These are phyloP conservation scores for Bungarus multicinctus DNA, from an alignment of 2,113 vertebrate species.

Conservation along the genomic window DNA sequence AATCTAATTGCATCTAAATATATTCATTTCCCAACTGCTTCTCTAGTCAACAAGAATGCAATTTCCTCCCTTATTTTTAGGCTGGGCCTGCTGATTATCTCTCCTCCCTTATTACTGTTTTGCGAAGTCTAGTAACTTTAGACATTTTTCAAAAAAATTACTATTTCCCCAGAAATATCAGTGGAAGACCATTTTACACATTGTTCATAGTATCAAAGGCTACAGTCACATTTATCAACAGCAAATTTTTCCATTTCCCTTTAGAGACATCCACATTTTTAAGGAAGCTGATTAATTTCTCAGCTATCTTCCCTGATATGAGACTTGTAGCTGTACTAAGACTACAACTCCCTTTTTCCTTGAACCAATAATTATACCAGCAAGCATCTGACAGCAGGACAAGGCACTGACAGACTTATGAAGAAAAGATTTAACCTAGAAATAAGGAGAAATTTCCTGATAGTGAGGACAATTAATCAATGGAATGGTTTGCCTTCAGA, in stretches of 20 bases:
- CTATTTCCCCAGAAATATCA: neutral
- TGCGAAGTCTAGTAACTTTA: neutral
- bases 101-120: neutral
- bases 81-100: neutral
- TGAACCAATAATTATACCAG: neutral
- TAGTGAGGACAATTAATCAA: neutral
- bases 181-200: neutral
- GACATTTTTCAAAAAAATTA: neutral
- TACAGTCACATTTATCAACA: neutral
- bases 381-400: neutral
- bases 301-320: neutral
- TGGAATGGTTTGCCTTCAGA: neutral
- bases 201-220: neutral
- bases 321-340: neutral
- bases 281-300: neutral
- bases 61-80: constrained; percentile 13
- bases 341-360: neutral
- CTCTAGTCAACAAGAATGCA: neutral
- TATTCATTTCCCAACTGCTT: constrained; percentile 5
- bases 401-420: neutral
- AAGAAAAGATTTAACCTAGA: neutral
- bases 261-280: neutral
- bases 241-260: neutral
- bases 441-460: neutral
- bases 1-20: constrained; percentile 11